Conservation (phyloP, 2,888 invertebrate species). For the Drosophila mimetica region DNA sequence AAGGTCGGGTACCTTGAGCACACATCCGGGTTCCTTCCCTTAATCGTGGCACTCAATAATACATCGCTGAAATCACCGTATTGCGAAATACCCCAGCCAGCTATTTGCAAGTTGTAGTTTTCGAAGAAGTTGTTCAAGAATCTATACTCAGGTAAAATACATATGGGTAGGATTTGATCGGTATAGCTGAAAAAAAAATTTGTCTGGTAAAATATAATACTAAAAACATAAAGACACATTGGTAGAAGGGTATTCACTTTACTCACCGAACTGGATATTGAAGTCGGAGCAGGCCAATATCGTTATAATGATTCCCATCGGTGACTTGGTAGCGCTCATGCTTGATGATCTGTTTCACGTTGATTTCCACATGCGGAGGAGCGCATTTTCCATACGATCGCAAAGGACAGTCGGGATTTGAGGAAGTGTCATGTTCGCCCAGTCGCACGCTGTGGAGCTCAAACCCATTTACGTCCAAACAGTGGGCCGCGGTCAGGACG, state of each 20-base stretch:
- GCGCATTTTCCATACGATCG: neutral
- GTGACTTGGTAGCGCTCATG: neutral
- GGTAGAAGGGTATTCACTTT: neutral
- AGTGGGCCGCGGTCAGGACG: conserved; percentile 22
- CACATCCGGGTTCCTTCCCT: neutral
- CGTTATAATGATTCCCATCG: neutral
- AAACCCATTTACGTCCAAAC: neutral
- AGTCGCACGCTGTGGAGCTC: neutral
- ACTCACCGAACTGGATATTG: neutral
- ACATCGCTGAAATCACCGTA: neutral
- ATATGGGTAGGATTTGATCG: neutral
- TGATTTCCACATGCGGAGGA: neutral
- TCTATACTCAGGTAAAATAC: neutral
- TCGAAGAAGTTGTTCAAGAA: neutral
- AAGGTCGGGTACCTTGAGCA: neutral
- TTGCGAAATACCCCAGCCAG: neutral
- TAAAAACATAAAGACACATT: neutral
- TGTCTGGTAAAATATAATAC: neutral
- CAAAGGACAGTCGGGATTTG: neutral
- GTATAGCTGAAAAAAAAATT: neutral
- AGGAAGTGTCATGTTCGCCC: neutral
- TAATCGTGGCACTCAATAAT: neutral
- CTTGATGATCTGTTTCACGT: neutral
- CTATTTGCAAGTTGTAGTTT: neutral
- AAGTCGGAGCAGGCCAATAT: neutral